Percentiles rank a stretch among this genome's conserved stretches.
These are phyloP conservation scores for Plebejus argus DNA, from an alignment of 2,888 invertebrate genomes.

Conservation along the genomic window DNA sequence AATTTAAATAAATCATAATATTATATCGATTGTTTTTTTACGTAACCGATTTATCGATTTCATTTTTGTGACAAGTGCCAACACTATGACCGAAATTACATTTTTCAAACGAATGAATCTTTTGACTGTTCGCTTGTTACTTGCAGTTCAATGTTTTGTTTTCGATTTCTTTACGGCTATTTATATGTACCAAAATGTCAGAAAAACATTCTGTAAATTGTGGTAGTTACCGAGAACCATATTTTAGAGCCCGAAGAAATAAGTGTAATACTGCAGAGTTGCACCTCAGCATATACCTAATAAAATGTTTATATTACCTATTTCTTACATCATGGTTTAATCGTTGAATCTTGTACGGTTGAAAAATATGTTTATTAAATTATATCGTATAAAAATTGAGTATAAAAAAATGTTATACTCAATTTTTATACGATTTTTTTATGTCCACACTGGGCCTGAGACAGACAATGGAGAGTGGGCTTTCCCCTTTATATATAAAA, in stretches of 20 bases:
- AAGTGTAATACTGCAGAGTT: too few species aligned
- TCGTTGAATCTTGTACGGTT: not conserved
- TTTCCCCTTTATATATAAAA: too few species aligned
- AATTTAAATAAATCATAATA: not conserved
- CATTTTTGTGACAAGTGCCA: not conserved
- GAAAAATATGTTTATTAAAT: constrained; percentile 15
- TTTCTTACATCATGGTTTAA: not conserved
- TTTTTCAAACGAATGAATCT: not conserved
- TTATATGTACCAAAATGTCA: not conserved
- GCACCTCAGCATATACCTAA: not conserved
- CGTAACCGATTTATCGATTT: too few species aligned
- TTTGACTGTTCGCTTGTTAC: not conserved
- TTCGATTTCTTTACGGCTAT: not conserved
- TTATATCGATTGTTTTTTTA: too few species aligned
- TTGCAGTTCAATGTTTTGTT: not conserved
- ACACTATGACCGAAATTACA: not conserved
- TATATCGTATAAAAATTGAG: too few species aligned
- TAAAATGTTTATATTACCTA: not conserved
- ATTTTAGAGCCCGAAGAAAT: too few species aligned
- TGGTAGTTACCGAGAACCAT: too few species aligned
- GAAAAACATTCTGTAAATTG: not conserved
- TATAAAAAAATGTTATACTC: too few species aligned
- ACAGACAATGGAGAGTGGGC: too few species aligned
- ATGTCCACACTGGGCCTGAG: too few species aligned
- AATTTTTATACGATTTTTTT: too few species aligned